Evolutionary conservation across 2,113 vertebrate genomes (phyloP).

Genomic region (Candoia aspera): DNA sequence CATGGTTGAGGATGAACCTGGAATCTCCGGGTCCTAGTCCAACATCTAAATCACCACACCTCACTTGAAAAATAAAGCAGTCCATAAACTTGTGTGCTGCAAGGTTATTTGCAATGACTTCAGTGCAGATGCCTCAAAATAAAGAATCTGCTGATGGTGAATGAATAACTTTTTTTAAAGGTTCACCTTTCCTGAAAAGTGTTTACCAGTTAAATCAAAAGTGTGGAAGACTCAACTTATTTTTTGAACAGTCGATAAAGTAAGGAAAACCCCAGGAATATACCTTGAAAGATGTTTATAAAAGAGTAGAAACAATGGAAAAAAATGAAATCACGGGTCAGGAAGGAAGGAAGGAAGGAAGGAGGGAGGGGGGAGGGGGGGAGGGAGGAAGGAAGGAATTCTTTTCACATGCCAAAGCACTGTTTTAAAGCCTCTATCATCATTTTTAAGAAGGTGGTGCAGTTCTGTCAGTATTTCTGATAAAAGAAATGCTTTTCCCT

Average conservation of each 20-base stretch:
- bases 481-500: neutral
- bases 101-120: neutral
- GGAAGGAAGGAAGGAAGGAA: too few species aligned
- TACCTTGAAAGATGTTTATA: constrained; percentile 57
- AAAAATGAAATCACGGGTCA: constrained; percentile 71
- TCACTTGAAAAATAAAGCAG: too few species aligned
- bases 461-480: constrained; percentile 53
- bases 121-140: neutral
- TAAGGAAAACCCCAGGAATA: constrained; percentile 41
- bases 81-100: neutral
- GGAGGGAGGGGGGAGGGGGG: too few species aligned
- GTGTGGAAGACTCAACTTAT: constrained; percentile 2
- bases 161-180: constrained; percentile 46
- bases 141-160: neutral
- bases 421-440: constrained; percentile 69
- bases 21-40: too few species aligned
- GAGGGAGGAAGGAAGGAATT: too few species aligned
- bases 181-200: constrained; percentile 36
- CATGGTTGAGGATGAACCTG: too few species aligned
- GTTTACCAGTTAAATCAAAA: constrained; percentile 55
- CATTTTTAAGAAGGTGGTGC: constrained; percentile 59
- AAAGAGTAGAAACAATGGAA: constrained; percentile 68
- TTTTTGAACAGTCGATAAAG: too few species aligned
- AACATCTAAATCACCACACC: too few species aligned
- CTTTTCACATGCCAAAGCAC: constrained; percentile 70